These are phyloP conservation scores for Eristalinus sepulchralis DNA, from an alignment of 2,888 invertebrate species.

Conservation along the genomic window DNA sequence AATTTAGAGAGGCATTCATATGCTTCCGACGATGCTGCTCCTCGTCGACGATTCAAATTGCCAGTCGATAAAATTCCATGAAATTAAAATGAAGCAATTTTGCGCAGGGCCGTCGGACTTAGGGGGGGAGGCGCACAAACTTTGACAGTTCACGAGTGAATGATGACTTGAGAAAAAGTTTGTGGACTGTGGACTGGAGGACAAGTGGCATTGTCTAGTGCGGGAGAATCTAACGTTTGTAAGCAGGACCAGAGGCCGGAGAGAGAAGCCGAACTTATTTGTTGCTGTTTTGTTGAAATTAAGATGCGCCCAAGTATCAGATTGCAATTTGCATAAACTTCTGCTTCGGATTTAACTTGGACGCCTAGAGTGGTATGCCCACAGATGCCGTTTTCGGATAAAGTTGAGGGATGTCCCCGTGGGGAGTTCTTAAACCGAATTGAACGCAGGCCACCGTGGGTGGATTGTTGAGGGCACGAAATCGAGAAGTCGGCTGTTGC, in stretches of 20 bases:
- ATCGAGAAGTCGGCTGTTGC: too few relatives aligned
- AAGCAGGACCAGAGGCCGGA: too few relatives aligned
- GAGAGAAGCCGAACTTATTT: background rate
- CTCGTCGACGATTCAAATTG: background rate
- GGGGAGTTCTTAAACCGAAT: too few relatives aligned
- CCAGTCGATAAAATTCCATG: conserved; percentile 37
- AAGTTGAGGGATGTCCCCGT: too few relatives aligned
- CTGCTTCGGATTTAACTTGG: too few relatives aligned
- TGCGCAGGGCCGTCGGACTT: background rate
- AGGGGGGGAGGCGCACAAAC: background rate
- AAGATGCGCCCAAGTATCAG: background rate
- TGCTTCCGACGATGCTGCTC: conserved; percentile 6
- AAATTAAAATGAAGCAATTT: conserved; percentile 40
- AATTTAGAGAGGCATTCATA: conserved; percentile 29
- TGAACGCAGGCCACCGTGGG: too few relatives aligned
- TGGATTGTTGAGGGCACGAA: too few relatives aligned
- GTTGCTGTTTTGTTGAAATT: background rate
- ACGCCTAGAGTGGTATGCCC: too few relatives aligned
- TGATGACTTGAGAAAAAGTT: conserved; percentile 28
- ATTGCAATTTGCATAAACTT: background rate
- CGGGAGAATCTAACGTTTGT: background rate
- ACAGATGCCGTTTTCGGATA: too few relatives aligned
- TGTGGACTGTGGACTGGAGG: conserved; percentile 22
- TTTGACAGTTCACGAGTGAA: conserved; percentile 1
- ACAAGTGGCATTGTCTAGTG: background rate